Base-by-base conservation (phyloP, 2,888 invertebrate species). In the Polydrusus tereticollis region DNA sequence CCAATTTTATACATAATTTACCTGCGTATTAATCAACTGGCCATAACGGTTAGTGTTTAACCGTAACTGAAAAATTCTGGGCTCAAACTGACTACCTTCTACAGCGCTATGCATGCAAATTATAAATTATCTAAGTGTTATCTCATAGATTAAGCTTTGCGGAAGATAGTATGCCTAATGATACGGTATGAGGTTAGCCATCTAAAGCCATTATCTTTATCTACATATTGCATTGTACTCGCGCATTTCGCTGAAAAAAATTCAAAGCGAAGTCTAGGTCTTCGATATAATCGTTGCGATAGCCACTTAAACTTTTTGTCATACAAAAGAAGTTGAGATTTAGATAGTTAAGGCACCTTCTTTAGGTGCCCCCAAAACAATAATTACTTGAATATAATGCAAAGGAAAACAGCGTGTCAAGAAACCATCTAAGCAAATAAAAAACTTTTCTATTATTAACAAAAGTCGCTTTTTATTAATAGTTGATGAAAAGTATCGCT, bases 71-170 rank as follows among this genome's bases (percentile, higher is more conserved):
- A 50, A 26, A 65, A 66, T 43, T 60, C 21, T 36, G 62, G 23
- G 47, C 43, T 43, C 21, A 68, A 73, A 16, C 63, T 60, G 33
- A 65, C 69, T 73, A 73, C 69, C 73, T 73, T 73, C 73, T 69
- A 69, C 73, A 47, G 63, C 36, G 63, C 63, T 21, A 59, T 72
- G 58, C 63, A 72, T 73, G 73, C 69, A 73, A 73, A 69, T 73
- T 73, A 69, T 69, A 69, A 72, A 72, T 72, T 72, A 64, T 63
- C 64, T 72, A 58, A 63, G 64, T 64, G 72, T 68, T 72, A 72
- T 72, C 69, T 72, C 18, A 33, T 47, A 72, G 69, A 72, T 72
- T 67, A 72, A 67, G 57, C 33, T 63, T 52, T 45, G 38, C 63
- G 72, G 58, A 67, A 67, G 72, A 72, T 72, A 72, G 62, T 67